Base-by-base conservation (phyloP, 1,140 invertebrate genomes). In the Drosophila rufa region DNA sequence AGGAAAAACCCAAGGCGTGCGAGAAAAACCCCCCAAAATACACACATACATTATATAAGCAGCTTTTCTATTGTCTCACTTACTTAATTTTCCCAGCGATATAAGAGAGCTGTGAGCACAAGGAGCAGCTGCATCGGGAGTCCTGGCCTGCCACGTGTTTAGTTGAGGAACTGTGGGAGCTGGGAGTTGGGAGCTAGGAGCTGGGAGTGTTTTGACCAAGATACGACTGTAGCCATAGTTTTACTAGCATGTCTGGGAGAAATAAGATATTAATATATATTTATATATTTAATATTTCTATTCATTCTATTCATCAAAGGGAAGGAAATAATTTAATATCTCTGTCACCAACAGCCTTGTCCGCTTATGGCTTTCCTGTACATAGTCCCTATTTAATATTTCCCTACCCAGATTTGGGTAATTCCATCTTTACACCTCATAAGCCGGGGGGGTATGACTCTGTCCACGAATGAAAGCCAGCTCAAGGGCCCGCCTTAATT, bases 41-140 rank as follows among this genome's bases (percentile, higher is more conserved):
- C 46, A 58, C 42, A 69, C 36, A 80, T n/a, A 59, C n/a, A 56
- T 40, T 59, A 43, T 43, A 50, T 73, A 73, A 73, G 70, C 55
- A 25, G 45, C 70, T 73, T 73, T 73, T 73, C 68, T 51, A 60
- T 73, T 73, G 70, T 73, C 70, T 73, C 69, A 73, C 70, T 73
- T 58, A 70, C 69, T 73, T 73, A 58, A 73, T 73, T 73, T 73
- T 25, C 45, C 30, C 53, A 38, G 62, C 66, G 38, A 59, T 25
- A 40, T 48, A 27, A 51, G 42, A 51, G 46, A 60, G 50, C 25
- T 6, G 5, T 25, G 17, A 22, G 12, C 17, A 14, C 8, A 33
- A 8, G 45, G 36, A 73, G 38, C 67, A 73, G 67, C 68, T 73
- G 70, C 36, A 47, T 15, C 46, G n/a, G 5, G 38, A 47, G 48